Evolutionary conservation across 2,113 vertebrate genomes (phyloP), one percentile per base, ranked within the genome.

Genomic region (Acinonyx jubatus): DNA sequence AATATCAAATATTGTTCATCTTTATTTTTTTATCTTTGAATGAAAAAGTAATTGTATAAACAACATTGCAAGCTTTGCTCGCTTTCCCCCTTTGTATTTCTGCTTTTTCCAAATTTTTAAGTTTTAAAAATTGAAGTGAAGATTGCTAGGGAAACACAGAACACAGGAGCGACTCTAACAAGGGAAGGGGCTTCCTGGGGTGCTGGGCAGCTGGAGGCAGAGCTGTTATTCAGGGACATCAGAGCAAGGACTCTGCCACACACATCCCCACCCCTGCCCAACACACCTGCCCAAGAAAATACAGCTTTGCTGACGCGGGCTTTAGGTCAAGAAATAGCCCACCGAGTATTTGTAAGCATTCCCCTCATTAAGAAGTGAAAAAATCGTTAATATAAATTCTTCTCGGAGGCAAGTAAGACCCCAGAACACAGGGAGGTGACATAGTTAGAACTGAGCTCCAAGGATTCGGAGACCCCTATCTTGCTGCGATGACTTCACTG

Each of bases 401-500:
- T 69, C 71, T 55, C 12, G 23, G 57, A 45, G 0, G 55, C 36
- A 83, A 57, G 31, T 29, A 50, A 45, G 84, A 50, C 4, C 55
- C 21, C 27, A 80, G 55, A 81, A 65, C 21, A 52, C 61, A 91
- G 15, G 55, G 41, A 38, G 29, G 27, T 29, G 50, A 61, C 73
- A 12, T 0, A 7, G 65, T 31, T 36, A 19, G 52, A 31, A 31
- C 0, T 1, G 2, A 50, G 31, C 7, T 13, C n/a, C n/a, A 7
- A 87, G 21, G 33, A 15, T 4, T 3, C 7, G 3, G 55, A 55
- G 41, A 52, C 23, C 14, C 11, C 55, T 33, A 23, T 11, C n/a
- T 2, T 15, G 10, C 29, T n/a, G 25, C 15, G 12, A 41, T 0
- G 33, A 8, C 4, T 0, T 14, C 61, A 1, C 12, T 33, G 10